Evolutionary conservation across 2,113 vertebrate genomes (phyloP), one percentile per base, ranked within the genome.

Genomic region (Leptocoma aspasia): DNA sequence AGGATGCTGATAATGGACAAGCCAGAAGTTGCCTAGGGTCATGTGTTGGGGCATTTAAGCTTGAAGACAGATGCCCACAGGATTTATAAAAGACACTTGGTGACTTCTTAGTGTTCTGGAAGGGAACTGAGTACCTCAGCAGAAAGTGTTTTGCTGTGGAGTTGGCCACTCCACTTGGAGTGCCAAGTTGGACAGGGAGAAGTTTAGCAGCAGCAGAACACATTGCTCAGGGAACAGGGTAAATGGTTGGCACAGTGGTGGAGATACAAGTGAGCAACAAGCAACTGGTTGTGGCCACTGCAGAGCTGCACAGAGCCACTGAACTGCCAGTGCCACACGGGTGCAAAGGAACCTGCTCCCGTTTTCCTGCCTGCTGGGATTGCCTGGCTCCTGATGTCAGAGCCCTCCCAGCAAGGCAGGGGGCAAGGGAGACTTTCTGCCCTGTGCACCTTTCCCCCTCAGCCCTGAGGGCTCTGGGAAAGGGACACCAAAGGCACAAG

Each of bases 31-130:
- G 28, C 10, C 24, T 14, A 15, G n/a, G 15, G n/a, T 47, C 47
- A 39, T 0, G 0, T 7, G 9, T 4, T 0, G 0, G 9, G 37
- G 8, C 33, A 39, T 31, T 76, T 35, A 79, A 45, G 28, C 37
- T 65, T 45, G 47, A 71, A 80, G 66, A 54, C 6, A 45, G 82
- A 63, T 8, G n/a, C 42, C 56, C 28, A 45, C 2, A 8, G 45
- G 28, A n/a, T 52, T 53, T 77, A 47, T 41, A 80, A 69, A 44
- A 69, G 59, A 61, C 39, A 23, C 21, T 39, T 1, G 0, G 21
- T 0, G 17, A 49, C 26, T 63, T 61, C 52, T 37, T 5, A 31
- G 23, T 0, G 13, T 10, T 72, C 57, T 52, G 59, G 14, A 33
- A 49, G 76, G 39, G 10, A 45, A 22, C 27, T 20, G 47, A 89